A percentile compares a stretch with the other conserved stretches of the same genome.
These are phyloP conservation scores for Pterostichus niger DNA, from an alignment of 2,888 invertebrate genomes.

Conservation along the genomic window DNA sequence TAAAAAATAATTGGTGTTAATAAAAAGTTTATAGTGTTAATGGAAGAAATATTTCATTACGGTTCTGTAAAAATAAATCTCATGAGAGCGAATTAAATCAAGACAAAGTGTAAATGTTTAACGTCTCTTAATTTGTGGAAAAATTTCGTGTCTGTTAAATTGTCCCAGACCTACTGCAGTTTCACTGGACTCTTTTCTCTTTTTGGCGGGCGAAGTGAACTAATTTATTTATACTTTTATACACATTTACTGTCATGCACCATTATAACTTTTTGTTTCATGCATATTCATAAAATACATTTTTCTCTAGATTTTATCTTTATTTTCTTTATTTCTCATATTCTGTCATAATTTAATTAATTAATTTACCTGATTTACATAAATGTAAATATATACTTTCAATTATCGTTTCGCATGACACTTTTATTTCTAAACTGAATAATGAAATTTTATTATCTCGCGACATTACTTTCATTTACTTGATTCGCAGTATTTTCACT, in stretches of 20 bases:
- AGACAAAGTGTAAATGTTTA: constrained; percentile 60
- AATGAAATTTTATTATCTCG: background rate
- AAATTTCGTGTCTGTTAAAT: constrained; percentile 37
- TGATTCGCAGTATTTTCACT: too few relatives aligned
- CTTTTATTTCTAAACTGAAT: constrained; percentile 15
- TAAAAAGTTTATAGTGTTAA: background rate
- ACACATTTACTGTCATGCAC: constrained; percentile 18
- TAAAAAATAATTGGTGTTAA: constrained; percentile 36
- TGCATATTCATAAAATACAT: constrained; percentile 45
- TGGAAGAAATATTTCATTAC: constrained; percentile 38
- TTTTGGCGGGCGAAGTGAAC: background rate
- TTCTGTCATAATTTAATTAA: constrained; percentile 30
- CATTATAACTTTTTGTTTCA: constrained; percentile 17
- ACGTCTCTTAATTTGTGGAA: constrained; percentile 46
- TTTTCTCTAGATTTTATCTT: constrained; percentile 37
- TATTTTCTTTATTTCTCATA: constrained; percentile 27
- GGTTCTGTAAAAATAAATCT: constrained; percentile 24
- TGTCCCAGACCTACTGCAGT: constrained; percentile 7
- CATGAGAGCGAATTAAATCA: constrained; percentile 26
- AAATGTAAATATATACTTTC: constrained; percentile 22
- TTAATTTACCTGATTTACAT: constrained; percentile 33
- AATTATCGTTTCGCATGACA: constrained; percentile 31
- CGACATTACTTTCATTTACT: background rate
- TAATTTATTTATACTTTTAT: constrained; percentile 19
- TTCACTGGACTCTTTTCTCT: constrained; percentile 4